Evolutionary conservation across 2,888 invertebrate genomes (phyloP).

Genomic region (Cordilura impudica): DNA sequence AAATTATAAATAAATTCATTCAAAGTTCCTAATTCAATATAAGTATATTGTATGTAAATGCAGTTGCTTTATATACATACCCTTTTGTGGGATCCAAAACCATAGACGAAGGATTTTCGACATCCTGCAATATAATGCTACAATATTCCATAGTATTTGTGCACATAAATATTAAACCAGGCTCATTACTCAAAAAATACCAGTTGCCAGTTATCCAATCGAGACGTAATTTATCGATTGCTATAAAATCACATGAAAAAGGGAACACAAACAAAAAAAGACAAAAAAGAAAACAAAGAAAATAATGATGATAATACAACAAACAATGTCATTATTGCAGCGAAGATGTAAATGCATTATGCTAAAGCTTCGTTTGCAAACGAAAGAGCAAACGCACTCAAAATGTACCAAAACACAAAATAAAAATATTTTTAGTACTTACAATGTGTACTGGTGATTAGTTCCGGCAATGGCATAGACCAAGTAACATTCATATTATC

Average conservation of each 20-base stretch:
- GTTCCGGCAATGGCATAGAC: slow-evolving; percentile 81
- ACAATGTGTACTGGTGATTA: slow-evolving; percentile 84
- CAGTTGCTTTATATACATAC: slow-evolving; percentile 73
- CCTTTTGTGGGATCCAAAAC: slow-evolving; percentile 88
- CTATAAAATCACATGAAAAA: slow-evolving; percentile 75
- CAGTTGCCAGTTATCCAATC: slow-evolving; percentile 94
- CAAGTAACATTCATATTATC: slow-evolving; percentile 82
- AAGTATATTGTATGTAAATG: slow-evolving; percentile 12
- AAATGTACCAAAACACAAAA: not conserved
- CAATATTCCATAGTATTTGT: slow-evolving; percentile 82
- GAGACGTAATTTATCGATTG: slow-evolving; percentile 85
- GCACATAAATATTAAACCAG: slow-evolving; percentile 86
- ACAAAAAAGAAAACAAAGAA: not conserved
- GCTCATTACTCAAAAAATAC: slow-evolving; percentile 87
- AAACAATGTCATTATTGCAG: slow-evolving; percentile 53
- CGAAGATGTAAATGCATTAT: not conserved
- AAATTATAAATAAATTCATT: too few species aligned
- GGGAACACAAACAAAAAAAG: not conserved
- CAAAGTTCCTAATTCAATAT: too few species aligned
- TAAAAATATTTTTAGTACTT: slow-evolving; percentile 72
- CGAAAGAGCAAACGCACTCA: slow-evolving; percentile 7
- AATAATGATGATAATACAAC: slow-evolving; percentile 40
- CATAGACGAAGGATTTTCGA: slow-evolving; percentile 85
- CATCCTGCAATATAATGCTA: slow-evolving; percentile 83
- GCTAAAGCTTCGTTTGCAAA: not conserved